Evolutionary conservation across 2,113 vertebrate species (phyloP).

Genomic region (Nannospalax galili): DNA sequence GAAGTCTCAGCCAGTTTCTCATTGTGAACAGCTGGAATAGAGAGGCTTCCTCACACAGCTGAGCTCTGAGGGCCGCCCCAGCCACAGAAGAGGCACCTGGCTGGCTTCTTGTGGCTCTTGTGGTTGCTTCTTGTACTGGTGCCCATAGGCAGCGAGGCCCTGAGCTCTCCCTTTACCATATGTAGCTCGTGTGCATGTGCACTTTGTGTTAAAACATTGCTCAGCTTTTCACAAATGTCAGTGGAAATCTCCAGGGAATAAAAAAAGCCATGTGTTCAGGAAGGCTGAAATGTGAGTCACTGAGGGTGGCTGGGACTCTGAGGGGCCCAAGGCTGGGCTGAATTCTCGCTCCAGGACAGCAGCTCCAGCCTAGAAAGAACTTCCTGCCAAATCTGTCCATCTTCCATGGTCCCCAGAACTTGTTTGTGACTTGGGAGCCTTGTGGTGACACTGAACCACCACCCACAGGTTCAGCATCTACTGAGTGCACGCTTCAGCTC

Average conservation of each 20-base stretch:
- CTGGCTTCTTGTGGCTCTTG: neutral
- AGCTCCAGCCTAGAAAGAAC: accelerated
- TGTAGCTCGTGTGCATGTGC: too few species aligned
- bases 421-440: neutral
- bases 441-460: accelerated
- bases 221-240: neutral
- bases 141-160: neutral
- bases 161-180: accelerated
- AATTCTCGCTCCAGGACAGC: neutral
- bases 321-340: neutral
- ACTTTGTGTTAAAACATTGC: neutral
- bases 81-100: accelerated
- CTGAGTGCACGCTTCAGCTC: accelerated
- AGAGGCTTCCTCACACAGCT: neutral
- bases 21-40: neutral
- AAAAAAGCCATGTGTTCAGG: neutral
- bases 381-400: accelerated
- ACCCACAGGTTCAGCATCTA: neutral
- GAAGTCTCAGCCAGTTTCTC: neutral
- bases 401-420: neutral
- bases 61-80: too few species aligned
- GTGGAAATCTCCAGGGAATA: neutral
- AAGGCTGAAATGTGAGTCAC: neutral
- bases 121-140: neutral
- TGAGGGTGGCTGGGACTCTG: neutral